Evolutionary conservation across 2,113 vertebrate species (phyloP).

Genomic region (Papio anubis): DNA sequence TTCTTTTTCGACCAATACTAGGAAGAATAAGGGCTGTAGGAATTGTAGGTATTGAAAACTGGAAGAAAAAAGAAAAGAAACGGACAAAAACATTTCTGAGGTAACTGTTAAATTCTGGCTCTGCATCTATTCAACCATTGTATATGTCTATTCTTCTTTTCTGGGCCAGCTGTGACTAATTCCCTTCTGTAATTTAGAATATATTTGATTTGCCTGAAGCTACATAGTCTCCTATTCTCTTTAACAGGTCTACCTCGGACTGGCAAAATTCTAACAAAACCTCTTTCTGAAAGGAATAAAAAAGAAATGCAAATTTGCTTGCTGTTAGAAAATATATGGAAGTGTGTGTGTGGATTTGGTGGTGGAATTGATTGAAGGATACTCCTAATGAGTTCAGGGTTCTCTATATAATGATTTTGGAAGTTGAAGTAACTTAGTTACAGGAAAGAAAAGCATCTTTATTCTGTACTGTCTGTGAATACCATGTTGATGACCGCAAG

Average conservation of each 20-base stretch:
- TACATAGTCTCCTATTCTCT: background rate
- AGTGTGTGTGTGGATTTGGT: slow-evolving; percentile 17
- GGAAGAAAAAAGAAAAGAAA: slow-evolving; percentile 98
- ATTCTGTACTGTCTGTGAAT: background rate
- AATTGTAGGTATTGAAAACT: slow-evolving; percentile 98
- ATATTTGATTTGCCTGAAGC: background rate
- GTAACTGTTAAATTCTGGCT: slow-evolving; percentile 82
- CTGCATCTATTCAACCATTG: background rate
- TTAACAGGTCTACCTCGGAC: background rate
- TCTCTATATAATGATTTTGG: background rate
- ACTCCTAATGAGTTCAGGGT: background rate
- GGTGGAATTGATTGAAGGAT: background rate
- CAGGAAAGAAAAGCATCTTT: too few species aligned
- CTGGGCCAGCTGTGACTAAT: background rate
- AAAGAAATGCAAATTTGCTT: background rate
- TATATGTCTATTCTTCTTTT: too few species aligned
- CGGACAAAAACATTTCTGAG: slow-evolving; percentile 99
- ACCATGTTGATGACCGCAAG: background rate
- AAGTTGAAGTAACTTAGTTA: background rate
- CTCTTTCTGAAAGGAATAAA: slow-evolving; percentile 26
- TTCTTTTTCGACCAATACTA: too few species aligned
- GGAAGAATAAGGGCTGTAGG: slow-evolving; percentile 96
- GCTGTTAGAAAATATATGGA: background rate
- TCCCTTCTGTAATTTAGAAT: background rate
- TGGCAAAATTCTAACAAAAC: slow-evolving; percentile 43